phyloP scores from a whole-genome alignment of 2,113 vertebrate genomes.

The Hemichromis elongatus region DNA sequence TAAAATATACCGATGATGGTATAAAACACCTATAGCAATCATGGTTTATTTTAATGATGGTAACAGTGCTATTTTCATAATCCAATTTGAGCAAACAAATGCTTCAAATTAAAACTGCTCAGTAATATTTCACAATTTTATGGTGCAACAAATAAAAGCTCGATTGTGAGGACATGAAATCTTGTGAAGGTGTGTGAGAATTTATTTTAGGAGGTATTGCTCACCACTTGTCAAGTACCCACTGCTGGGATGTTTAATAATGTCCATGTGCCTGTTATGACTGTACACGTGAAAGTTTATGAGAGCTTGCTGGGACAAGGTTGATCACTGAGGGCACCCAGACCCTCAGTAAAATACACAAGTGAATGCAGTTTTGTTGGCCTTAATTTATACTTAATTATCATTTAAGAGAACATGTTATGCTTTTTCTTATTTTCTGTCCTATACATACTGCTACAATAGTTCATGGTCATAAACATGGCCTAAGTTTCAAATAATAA shows the following conservation, averaged over 20 bases:
- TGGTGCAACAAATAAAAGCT: neutral
- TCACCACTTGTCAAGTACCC: neutral
- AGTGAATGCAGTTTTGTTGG: neutral
- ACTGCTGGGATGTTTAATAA: neutral
- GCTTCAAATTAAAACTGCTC: neutral
- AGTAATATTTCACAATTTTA: neutral
- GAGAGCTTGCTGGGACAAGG: neutral
- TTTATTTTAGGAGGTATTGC: neutral
- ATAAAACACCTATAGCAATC: neutral
- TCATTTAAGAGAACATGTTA: neutral
- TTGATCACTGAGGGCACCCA: neutral
- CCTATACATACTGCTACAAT: neutral
- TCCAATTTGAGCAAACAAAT: neutral
- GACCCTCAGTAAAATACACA: neutral
- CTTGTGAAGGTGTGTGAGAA: neutral
- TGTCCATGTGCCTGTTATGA: neutral
- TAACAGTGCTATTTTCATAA: neutral
- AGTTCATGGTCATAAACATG: neutral
- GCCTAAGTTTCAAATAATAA: neutral
- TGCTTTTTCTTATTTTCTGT: neutral
- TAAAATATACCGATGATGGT: neutral
- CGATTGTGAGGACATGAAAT: neutral
- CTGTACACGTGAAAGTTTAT: neutral
- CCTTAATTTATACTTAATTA: neutral
- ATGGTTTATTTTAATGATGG: neutral